These are phyloP conservation scores for Mustela nigripes DNA, from an alignment of 2,113 vertebrate genomes.

Conservation along the genomic window DNA sequence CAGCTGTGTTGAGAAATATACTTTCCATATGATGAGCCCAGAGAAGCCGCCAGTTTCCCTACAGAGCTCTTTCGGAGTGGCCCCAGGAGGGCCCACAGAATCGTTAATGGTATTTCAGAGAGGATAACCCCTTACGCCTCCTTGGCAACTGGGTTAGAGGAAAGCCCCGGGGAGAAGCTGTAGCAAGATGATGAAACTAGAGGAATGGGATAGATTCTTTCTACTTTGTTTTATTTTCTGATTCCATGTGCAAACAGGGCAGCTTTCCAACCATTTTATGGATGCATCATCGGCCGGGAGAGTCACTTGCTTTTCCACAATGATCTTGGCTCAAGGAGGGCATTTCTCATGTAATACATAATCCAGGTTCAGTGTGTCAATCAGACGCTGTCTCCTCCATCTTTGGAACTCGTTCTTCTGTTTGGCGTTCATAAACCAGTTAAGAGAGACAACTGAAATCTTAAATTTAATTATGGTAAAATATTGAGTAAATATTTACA, in stretches of 20 bases:
- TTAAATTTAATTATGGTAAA: slow-evolving; percentile 77
- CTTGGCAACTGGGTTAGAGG: slow-evolving; percentile 55
- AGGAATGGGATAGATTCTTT: slow-evolving; percentile 72
- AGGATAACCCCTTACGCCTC: slow-evolving; percentile 78
- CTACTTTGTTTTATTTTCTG: slow-evolving; percentile 63
- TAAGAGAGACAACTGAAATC: slow-evolving; percentile 78
- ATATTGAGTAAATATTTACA: slow-evolving; percentile 84
- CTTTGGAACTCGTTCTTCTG: slow-evolving; percentile 82
- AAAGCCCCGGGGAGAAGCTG: slow-evolving; percentile 48
- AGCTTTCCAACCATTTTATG: slow-evolving; percentile 66
- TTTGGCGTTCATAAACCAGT: slow-evolving; percentile 81
- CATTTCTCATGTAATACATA: slow-evolving; percentile 72
- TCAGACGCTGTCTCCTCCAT: slow-evolving; percentile 76
- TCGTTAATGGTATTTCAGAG: slow-evolving; percentile 76
- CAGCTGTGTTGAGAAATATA: slow-evolving; percentile 83
- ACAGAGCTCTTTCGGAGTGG: slow-evolving; percentile 71
- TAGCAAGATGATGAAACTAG: slow-evolving; percentile 76
- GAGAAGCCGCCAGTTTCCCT: slow-evolving; percentile 80
- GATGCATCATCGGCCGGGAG: slow-evolving; percentile 63
- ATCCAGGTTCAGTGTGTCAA: slow-evolving; percentile 73
- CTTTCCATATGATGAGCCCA: slow-evolving; percentile 83
- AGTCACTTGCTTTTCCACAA: slow-evolving; percentile 72
- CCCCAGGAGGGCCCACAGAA: slow-evolving; percentile 51
- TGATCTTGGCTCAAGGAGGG: slow-evolving; percentile 52
- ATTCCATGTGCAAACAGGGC: slow-evolving; percentile 67